Evolutionary conservation across 2,113 vertebrate species (phyloP).

Genomic region (Thunnus maccoyii): DNA sequence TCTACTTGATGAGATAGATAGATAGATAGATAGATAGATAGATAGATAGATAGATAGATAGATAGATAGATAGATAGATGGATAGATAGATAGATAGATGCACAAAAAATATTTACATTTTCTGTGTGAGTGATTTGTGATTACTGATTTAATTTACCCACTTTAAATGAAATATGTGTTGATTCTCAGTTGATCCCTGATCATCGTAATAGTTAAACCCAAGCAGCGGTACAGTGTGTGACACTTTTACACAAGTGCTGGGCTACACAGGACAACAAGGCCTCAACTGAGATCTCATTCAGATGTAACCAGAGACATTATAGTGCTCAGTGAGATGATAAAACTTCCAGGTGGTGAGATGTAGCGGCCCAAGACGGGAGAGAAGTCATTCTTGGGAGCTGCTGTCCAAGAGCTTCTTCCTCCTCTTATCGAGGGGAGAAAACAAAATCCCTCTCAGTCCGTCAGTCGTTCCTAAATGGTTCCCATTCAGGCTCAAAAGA

Average conservation of each 20-base stretch:
- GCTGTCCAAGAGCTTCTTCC: slow-evolving; percentile 37
- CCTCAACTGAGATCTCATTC: slow-evolving; percentile 7
- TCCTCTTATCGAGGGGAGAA: not conserved
- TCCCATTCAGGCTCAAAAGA: not conserved
- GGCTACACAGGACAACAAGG: slow-evolving; percentile 3
- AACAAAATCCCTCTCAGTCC: not conserved
- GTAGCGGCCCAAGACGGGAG: not conserved
- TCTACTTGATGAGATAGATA: slow-evolving; percentile 15
- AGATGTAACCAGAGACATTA: not conserved
- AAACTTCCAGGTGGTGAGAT: not conserved
- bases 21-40: slow-evolving; percentile 38
- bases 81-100: not conserved
- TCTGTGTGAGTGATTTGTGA: not conserved
- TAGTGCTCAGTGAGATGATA: slow-evolving; percentile 13
- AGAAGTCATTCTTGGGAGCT: slow-evolving; percentile 31
- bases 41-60: slow-evolving; percentile 24
- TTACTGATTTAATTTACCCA: not conserved
- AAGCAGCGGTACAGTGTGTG: slow-evolving; percentile 29
- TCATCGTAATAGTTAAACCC: not conserved
- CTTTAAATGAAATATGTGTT: not conserved
- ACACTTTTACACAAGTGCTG: slow-evolving; percentile 43
- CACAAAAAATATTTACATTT: not conserved
- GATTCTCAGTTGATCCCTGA: not conserved
- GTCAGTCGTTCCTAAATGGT: not conserved
- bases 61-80: slow-evolving; percentile 1